A percentile compares a stretch with the other conserved stretches of the same genome.
Evolutionary conservation across 2,888 invertebrate genomes (phyloP).

Genomic region (Cheilosia grossa): DNA sequence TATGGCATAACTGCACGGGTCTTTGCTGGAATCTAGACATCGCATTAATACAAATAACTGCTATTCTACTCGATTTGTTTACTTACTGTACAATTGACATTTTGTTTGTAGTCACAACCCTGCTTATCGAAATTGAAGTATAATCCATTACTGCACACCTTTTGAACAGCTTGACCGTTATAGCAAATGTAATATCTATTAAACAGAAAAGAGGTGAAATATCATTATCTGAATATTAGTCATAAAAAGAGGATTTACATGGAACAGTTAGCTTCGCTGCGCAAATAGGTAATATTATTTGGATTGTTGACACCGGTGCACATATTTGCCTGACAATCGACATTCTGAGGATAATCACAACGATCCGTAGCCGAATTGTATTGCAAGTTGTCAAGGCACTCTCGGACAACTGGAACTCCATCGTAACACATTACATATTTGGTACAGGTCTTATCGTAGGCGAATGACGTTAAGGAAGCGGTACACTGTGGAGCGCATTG

Average conservation of each 20-base stretch:
- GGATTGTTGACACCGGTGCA: slow-evolving; percentile 78
- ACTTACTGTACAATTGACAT: slow-evolving; percentile 78
- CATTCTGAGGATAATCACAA: slow-evolving; percentile 80
- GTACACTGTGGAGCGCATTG: slow-evolving; percentile 78
- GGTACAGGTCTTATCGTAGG: slow-evolving; percentile 80
- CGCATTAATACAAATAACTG: not conserved
- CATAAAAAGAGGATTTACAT: slow-evolving; percentile 73
- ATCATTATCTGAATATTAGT: too few relatives aligned
- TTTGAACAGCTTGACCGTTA: slow-evolving; percentile 77
- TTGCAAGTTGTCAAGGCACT: slow-evolving; percentile 79
- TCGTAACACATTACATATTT: slow-evolving; percentile 80
- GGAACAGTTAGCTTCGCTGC: slow-evolving; percentile 78
- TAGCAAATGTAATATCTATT: slow-evolving; percentile 78
- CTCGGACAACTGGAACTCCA: slow-evolving; percentile 77
- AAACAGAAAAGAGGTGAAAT: not conserved
- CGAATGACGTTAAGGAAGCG: slow-evolving; percentile 76
- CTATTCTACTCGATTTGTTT: not conserved
- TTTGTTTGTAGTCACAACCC: slow-evolving; percentile 79
- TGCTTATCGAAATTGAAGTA: slow-evolving; percentile 77
- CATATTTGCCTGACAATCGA: slow-evolving; percentile 80
- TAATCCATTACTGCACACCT: slow-evolving; percentile 78
- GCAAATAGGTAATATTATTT: slow-evolving; percentile 77
- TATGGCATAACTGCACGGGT: slow-evolving; percentile 79
- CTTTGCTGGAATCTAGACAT: slow-evolving; percentile 76
- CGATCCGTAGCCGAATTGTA: slow-evolving; percentile 80